Conservation (phyloP, 2,797 vertebrate genomes). For the Molothrus aeneus region DNA sequence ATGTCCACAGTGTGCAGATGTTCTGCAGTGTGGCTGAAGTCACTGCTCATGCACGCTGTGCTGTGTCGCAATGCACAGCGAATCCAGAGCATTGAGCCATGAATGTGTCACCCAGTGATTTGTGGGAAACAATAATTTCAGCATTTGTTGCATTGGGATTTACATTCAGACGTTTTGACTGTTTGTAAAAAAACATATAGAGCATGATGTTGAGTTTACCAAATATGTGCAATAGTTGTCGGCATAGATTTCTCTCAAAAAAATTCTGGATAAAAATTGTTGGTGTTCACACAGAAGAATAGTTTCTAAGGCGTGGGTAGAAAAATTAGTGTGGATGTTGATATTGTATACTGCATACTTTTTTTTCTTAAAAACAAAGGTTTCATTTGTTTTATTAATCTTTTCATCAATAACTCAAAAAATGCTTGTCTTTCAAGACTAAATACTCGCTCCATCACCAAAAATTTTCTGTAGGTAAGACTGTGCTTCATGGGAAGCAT, state of each 20-base stretch:
- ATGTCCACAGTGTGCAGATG: not conserved
- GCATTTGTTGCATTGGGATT: not conserved
- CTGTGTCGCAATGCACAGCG: constrained; percentile 7
- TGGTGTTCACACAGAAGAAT: not conserved
- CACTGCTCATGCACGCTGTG: not conserved
- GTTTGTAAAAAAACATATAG: not conserved
- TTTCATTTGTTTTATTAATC: not conserved
- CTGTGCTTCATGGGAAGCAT: not conserved
- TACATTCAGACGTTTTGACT: not conserved
- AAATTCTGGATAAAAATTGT: not conserved
- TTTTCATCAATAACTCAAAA: not conserved
- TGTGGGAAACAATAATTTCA: constrained; percentile 4
- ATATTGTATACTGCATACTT: not conserved
- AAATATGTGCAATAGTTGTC: not conserved
- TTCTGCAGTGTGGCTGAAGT: not conserved
- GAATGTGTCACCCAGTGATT: constrained; percentile 35
- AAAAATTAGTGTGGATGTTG: not conserved
- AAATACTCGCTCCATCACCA: not conserved
- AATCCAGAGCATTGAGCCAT: constrained; percentile 1
- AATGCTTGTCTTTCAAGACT: not conserved
- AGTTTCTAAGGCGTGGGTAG: not conserved
- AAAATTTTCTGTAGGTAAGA: not conserved
- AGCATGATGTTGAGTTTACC: not conserved
- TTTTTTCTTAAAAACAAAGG: not conserved
- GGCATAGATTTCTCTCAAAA: not conserved